Percentiles rank a stretch among this genome's conserved stretches.
These are phyloP conservation scores for Tiphia femorata DNA, from an alignment of 2,888 invertebrate species.

Conservation along the genomic window DNA sequence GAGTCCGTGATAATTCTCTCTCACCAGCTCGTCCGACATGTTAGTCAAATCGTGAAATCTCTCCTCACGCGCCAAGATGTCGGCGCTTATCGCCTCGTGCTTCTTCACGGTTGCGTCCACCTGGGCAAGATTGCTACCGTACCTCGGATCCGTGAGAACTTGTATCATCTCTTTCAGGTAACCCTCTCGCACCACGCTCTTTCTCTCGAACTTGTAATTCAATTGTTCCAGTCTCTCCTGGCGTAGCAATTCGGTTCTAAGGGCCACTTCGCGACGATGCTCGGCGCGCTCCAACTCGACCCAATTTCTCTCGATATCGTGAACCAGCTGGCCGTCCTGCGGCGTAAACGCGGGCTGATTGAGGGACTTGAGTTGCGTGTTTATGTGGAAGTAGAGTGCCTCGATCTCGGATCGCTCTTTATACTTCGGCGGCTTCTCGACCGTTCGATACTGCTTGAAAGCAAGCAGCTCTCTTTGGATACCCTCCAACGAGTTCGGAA, in stretches of 20 bases:
- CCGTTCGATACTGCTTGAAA: conserved; percentile 96
- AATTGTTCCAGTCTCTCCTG: conserved; percentile 95
- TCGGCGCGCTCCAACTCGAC: conserved; percentile 92
- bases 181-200: conserved; percentile 93
- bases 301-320: conserved; percentile 97
- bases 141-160: conserved; percentile 91
- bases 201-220: conserved; percentile 95
- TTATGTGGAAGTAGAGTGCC: conserved; percentile 95
- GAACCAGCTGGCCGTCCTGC: conserved; percentile 90
- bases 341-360: conserved; percentile 89
- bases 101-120: conserved; percentile 98
- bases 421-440: conserved; percentile 99
- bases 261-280: conserved; percentile 91
- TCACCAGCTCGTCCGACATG: conserved; percentile 92
- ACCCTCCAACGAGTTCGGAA: conserved; percentile 95
- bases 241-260: conserved; percentile 89
- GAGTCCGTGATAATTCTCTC: conserved; percentile 92
- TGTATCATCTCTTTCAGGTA: conserved; percentile 98
- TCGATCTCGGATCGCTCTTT: conserved; percentile 98
- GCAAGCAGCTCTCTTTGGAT: conserved; percentile 90
- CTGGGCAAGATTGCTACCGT: conserved; percentile 90
- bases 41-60: conserved; percentile 93
- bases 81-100: conserved; percentile 97
- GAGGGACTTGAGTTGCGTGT: conserved; percentile 94
- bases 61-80: conserved; percentile 93